Evolutionary conservation across 2,888 invertebrate species (phyloP).

Genomic region (Microplitis manilae): DNA sequence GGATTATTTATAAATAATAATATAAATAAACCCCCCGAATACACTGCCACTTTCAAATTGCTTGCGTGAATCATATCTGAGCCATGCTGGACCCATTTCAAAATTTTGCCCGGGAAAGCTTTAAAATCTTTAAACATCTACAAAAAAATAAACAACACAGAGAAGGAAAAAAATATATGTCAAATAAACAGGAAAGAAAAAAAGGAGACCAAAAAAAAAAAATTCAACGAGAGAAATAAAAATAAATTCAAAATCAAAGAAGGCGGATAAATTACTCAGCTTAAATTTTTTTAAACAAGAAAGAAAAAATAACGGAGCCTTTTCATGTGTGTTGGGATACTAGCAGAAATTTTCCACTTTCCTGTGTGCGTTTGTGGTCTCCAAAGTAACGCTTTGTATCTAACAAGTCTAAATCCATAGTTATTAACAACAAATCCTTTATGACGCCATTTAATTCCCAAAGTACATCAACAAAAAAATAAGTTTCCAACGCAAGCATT

Average conservation of each 20-base stretch:
- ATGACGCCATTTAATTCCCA: not conserved
- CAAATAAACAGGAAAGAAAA: conserved; percentile 36
- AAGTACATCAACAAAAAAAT: not conserved
- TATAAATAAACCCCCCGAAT: conserved; percentile 60
- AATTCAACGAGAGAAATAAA: conserved; percentile 41
- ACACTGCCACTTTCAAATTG: conserved; percentile 77
- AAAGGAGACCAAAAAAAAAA: conserved; percentile 34
- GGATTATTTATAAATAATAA: conserved; percentile 36
- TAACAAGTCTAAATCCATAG: not conserved
- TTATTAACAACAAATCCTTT: not conserved
- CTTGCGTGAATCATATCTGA: conserved; percentile 76
- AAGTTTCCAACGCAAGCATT: conserved; percentile 11
- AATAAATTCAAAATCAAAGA: conserved; percentile 27
- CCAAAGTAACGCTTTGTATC: not conserved
- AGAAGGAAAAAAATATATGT: conserved; percentile 31
- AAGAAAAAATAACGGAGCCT: conserved; percentile 38
- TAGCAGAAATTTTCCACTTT: not conserved
- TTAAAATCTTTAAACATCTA: conserved; percentile 19
- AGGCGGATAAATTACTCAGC: conserved; percentile 28
- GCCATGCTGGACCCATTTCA: conserved; percentile 73
- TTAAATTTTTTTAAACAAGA: conserved; percentile 22
- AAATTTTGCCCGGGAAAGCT: conserved; percentile 71
- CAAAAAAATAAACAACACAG: conserved; percentile 30
- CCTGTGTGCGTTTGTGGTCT: conserved; percentile 19
- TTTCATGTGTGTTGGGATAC: conserved; percentile 25